A percentile compares a stretch with the other conserved stretches of the same genome.
These are phyloP conservation scores for Apostichopus japonicus DNA, from an alignment of 35 echinoderm and acorn worm species.

Conservation along the genomic window DNA sequence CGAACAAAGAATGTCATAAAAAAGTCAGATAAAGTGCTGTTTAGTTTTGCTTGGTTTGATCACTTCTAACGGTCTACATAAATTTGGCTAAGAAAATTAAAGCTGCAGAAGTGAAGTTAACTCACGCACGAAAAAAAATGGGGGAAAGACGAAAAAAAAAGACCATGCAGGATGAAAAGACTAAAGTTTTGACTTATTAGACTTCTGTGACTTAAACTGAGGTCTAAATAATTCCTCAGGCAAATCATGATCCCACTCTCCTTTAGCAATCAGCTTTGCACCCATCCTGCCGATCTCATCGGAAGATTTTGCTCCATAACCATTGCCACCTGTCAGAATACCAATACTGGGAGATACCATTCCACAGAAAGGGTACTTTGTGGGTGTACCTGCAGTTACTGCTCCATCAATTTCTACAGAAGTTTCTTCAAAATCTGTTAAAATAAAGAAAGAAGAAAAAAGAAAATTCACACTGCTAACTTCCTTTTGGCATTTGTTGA, in stretches of 20 bases:
- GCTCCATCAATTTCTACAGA: conserved; percentile 45
- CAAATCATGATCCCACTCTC: conserved; percentile 68
- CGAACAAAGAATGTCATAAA: too few species aligned
- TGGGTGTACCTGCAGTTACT: conserved; percentile 50
- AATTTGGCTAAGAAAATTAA: too few species aligned
- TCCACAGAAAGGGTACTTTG: conserved; percentile 56
- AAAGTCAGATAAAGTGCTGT: too few species aligned
- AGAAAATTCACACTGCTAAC: neutral
- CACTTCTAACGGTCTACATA: too few species aligned
- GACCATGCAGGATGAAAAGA: neutral
- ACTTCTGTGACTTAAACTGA: neutral
- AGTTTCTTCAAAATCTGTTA: conserved; percentile 42
- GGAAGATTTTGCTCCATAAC: conserved; percentile 61
- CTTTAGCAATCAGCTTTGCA: conserved; percentile 49
- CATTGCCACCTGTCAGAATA: conserved; percentile 59
- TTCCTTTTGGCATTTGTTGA: too few species aligned
- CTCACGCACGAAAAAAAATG: too few species aligned
- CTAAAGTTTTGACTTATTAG: neutral
- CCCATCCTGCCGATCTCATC: conserved; percentile 73
- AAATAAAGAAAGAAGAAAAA: neutral
- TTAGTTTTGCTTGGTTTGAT: too few species aligned
- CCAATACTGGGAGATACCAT: conserved; percentile 67
- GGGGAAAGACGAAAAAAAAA: too few species aligned
- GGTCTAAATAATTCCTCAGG: conserved; percentile 51
- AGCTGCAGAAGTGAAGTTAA: too few species aligned